Base-by-base conservation (phyloP, 2,113 vertebrate species). In the Cranoglanis bouderius region DNA sequence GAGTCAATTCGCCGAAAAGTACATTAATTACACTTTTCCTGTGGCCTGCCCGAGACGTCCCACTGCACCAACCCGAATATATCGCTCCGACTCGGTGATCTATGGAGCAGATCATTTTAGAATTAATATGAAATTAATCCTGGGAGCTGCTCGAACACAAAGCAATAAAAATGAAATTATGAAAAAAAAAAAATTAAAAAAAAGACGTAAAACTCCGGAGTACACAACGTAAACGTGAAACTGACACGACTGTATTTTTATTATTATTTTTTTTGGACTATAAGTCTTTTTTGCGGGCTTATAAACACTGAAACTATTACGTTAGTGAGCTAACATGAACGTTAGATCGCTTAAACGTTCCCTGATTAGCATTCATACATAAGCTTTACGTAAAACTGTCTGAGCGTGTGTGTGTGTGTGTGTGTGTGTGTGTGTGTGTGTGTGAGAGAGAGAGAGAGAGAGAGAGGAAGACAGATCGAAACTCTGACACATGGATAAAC, bases 121-220 rank as follows among this genome's bases (percentile, higher is more conserved):
- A 80, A 80, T n/a, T 32, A 87, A 63, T 80, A 51, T 38, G 12
- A 63, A 32, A 87, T 72, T 51, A 87, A 80, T 87, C 46, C 59
- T 81, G 77, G 59, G 46, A 51, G 46, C 75, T 7, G 43, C 43
- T 53, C 3, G 24, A 87, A 51, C 86, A 40, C 59, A 82, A 87
- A 81, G 86, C 75, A 81, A 53, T 81, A 67, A 87, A 53, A 81
- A 87, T 32, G 3, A 77, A n/a, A 49, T 63, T 40, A 84, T 19
- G 6, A 21, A 13, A 29, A 49, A 51, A 19, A 81, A 32, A 81
- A 53, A n/a, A n/a, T n/a, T n/a, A n/a, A n/a, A n/a, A n/a, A n/a
- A n/a, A n/a, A n/a, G n/a, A n/a, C n/a, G 46, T 0, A 8, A 46
- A 57, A 82, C 16, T 10, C 51, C 32, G 5, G 51, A 55, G n/a